A percentile compares a stretch with the other conserved stretches of the same genome.
Conservation (phyloP, 2,113 vertebrate species). For the Clarias batrachus region DNA sequence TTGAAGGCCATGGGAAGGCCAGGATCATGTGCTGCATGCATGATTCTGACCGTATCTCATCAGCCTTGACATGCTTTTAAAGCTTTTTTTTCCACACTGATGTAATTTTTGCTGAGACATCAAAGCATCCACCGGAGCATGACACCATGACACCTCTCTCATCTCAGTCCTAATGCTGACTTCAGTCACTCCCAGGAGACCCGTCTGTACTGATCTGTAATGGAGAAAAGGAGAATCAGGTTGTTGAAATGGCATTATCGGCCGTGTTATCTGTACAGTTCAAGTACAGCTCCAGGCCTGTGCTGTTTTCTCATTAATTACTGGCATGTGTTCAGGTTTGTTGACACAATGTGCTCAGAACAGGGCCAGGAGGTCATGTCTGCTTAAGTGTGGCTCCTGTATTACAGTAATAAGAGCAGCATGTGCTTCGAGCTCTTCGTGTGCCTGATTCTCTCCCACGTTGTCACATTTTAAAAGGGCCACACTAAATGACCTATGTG, state of each 20-base stretch:
- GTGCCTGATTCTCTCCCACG: slow-evolving; percentile 10
- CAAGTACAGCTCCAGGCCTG: slow-evolving; percentile 52
- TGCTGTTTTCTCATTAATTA: slow-evolving; percentile 60
- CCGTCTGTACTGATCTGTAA: background rate
- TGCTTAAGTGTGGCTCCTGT: slow-evolving; percentile 59
- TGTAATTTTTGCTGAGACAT: background rate
- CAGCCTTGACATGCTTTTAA: background rate
- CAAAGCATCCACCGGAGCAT: background rate
- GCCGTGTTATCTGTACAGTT: slow-evolving; percentile 39
- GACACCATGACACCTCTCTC: slow-evolving; percentile 29
- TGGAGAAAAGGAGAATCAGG: slow-evolving; percentile 32
- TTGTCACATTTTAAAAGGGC: background rate
- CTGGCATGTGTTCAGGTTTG: slow-evolving; percentile 56
- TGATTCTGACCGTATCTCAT: background rate
- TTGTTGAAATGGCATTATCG: slow-evolving; percentile 58
- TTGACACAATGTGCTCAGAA: slow-evolving; percentile 45
- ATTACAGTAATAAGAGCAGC: slow-evolving; percentile 68
- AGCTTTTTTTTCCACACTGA: background rate
- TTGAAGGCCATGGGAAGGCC: background rate
- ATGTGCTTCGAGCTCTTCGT: slow-evolving; percentile 68
- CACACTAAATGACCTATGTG: background rate
- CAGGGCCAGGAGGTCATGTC: slow-evolving; percentile 56
- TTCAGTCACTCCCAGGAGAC: background rate
- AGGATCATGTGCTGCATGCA: background rate
- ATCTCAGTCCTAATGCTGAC: slow-evolving; percentile 3